These are phyloP conservation scores for Camponotus floridanus DNA, from an alignment of 1,140 invertebrate genomes.

Conservation along the genomic window DNA sequence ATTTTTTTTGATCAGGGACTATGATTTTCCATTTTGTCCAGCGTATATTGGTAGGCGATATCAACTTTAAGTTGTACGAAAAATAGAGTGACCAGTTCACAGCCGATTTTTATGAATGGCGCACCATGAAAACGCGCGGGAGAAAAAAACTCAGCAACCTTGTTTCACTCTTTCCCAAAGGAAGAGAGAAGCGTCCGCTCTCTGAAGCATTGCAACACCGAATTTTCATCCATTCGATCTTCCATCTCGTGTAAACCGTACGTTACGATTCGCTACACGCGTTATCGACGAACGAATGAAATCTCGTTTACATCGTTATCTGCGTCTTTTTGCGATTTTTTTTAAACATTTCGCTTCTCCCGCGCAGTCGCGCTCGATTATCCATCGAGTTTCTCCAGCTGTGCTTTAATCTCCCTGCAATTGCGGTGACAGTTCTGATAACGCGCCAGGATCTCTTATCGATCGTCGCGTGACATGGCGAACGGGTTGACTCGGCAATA, in stretches of 20 bases:
- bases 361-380: constrained; percentile 19
- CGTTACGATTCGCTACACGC: constrained; percentile 31
- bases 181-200: neutral
- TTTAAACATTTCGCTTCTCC: neutral
- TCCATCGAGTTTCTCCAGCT: neutral
- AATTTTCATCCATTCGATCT: constrained; percentile 34
- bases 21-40: constrained; percentile 45
- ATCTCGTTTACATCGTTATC: constrained; percentile 33
- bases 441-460: constrained; percentile 8
- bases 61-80: constrained; percentile 58
- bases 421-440: neutral
- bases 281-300: constrained; percentile 57
- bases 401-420: constrained; percentile 11
- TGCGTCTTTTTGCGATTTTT: neutral
- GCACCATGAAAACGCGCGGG: neutral
- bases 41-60: constrained; percentile 39
- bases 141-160: constrained; percentile 34
- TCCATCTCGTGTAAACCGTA: constrained; percentile 41
- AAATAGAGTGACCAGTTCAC: constrained; percentile 41
- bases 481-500: neutral
- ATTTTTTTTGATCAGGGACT: neutral
- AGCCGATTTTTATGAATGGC: constrained; percentile 58
- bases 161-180: neutral
- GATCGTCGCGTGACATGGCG: neutral
- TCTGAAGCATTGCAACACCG: neutral